These are phyloP conservation scores for Pandemis corylana DNA, from an alignment of 2,888 invertebrate species.

Conservation along the genomic window DNA sequence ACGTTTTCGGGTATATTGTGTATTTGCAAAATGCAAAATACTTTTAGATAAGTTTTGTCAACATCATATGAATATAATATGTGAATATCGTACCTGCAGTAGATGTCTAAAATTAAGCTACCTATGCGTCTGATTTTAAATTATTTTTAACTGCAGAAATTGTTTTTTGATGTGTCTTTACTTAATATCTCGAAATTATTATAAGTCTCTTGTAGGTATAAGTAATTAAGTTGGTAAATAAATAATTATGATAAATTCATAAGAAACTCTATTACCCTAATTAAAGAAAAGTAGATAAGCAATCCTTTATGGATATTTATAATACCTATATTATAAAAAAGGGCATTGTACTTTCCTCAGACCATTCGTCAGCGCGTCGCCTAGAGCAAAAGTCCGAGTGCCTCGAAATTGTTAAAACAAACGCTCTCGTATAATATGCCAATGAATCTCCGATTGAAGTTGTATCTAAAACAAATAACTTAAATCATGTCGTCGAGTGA, in stretches of 20 bases:
- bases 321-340: constrained; percentile 52
- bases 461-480: constrained; percentile 76
- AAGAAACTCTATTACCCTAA: constrained; percentile 1
- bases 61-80: too few species aligned
- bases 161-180: too few species aligned
- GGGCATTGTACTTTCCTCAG: constrained; percentile 52
- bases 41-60: too few species aligned
- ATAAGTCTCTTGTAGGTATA: too few species aligned
- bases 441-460: constrained; percentile 70
- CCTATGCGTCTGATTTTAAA: too few species aligned
- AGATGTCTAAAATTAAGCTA: too few species aligned
- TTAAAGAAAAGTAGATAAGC: constrained; percentile 43
- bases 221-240: not conserved
- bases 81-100: too few species aligned
- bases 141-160: too few species aligned
- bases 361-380: constrained; percentile 56
- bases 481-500: constrained; percentile 69
- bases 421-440: constrained; percentile 65
- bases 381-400: constrained; percentile 57
- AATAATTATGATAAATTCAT: not conserved
- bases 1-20: too few species aligned
- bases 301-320: constrained; percentile 57
- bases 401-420: constrained; percentile 64
- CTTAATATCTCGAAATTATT: not conserved
- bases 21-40: too few species aligned